These are phyloP conservation scores for Drosophila kikkawai DNA, from an alignment of 1,140 invertebrate genomes.

Conservation along the genomic window DNA sequence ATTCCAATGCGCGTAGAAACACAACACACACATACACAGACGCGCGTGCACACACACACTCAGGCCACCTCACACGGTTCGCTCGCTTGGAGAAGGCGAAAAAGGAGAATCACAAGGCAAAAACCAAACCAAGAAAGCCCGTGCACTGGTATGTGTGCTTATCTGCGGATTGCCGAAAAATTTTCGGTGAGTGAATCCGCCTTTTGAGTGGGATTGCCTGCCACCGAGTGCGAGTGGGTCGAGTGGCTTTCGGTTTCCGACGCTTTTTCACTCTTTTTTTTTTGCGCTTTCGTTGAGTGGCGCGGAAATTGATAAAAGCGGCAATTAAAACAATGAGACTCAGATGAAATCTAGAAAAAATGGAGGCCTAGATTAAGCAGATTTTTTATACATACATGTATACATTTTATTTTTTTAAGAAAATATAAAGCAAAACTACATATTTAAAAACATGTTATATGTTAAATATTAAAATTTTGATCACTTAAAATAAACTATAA, in stretches of 20 bases:
- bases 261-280: slow-evolving; percentile 17
- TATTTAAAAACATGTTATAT: no score
- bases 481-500: no score
- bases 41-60: not conserved
- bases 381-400: no score
- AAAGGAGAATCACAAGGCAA: slow-evolving; percentile 27
- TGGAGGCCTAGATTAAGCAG: slow-evolving; percentile 21
- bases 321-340: slow-evolving; percentile 30
- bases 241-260: slow-evolving; percentile 28
- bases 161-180: slow-evolving; percentile 50
- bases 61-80: not conserved
- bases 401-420: no score
- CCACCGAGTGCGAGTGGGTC: slow-evolving; percentile 4
- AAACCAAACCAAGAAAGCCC: slow-evolving; percentile 30
- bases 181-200: slow-evolving; percentile 27
- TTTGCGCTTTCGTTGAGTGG: slow-evolving; percentile 26
- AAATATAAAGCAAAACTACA: no score
- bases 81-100: slow-evolving; percentile 4
- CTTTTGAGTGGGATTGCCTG: slow-evolving; percentile 10
- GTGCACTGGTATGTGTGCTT: slow-evolving; percentile 24
- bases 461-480: no score
- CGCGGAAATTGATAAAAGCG: slow-evolving; percentile 37
- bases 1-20: slow-evolving; percentile 59
- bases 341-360: slow-evolving; percentile 27
- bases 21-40: slow-evolving; percentile 13